A percentile compares a stretch with the other conserved stretches of the same genome.
These are phyloP conservation scores for Seladonia tumulorum DNA, from an alignment of 2,888 invertebrate genomes.

Conservation along the genomic window DNA sequence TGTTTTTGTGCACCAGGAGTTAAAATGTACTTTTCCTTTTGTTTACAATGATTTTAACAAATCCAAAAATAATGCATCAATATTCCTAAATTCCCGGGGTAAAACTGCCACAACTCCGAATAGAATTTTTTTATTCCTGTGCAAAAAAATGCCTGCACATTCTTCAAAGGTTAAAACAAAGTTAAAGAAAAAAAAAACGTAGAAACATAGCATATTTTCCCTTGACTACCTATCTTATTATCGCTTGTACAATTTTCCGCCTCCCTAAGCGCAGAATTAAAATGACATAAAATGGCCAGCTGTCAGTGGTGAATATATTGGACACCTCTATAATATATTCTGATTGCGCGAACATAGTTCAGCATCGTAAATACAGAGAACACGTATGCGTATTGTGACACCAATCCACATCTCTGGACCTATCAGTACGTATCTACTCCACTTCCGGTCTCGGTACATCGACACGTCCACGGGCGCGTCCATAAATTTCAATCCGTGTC, in stretches of 20 bases:
- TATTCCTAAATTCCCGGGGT: too few species aligned
- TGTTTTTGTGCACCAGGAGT: too few species aligned
- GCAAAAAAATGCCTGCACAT: too few species aligned
- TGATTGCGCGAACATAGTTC: conserved; percentile 2
- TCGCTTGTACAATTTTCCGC: background rate
- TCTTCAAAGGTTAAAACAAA: too few species aligned
- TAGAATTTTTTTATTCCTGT: too few species aligned
- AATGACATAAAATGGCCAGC: background rate
- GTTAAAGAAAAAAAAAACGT: background rate
- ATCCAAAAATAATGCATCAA: too few species aligned
- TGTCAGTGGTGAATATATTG: background rate
- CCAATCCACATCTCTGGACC: background rate
- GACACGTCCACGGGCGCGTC: background rate
- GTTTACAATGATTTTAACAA: too few species aligned
- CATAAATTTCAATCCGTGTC: conserved; percentile 13
- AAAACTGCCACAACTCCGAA: too few species aligned
- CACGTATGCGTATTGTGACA: conserved; percentile 4
- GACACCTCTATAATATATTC: background rate
- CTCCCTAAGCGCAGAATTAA: background rate
- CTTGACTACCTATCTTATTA: background rate
- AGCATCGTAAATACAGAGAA: background rate
- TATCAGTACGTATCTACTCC: background rate
- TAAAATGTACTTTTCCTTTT: too few species aligned
- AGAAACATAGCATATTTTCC: background rate
- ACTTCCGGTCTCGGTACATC: background rate